Evolutionary conservation across 2,888 invertebrate species (phyloP), one percentile per base, ranked within the genome.

Genomic region (Hemithea aestivaria): DNA sequence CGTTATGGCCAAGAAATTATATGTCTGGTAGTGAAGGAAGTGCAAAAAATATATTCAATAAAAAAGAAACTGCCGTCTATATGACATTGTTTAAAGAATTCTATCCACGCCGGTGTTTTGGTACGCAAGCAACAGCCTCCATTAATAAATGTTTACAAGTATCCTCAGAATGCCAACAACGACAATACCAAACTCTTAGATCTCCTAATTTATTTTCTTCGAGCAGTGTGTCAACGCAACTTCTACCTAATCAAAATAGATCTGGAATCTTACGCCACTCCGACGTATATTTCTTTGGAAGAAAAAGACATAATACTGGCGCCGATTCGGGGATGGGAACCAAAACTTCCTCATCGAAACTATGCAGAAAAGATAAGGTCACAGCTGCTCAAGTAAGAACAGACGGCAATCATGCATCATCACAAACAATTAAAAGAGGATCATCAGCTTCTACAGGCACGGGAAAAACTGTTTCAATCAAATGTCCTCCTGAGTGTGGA

Each of bases 121-220:
- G 75, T 21, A 77, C 85, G 10, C 85, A 87, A 53, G 85, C 85
- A n/a, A 82, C 84, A 27, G 83, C 78, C 40, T 75, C 75, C 6
- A 59, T 87, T 20, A 85, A 87, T 53, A 87, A 87, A 64, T 82
- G 83, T 50, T 62, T 84, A 38, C 85, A 87, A 67, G 77, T 71
- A 22, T 40, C 50, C 23, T 40, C 35, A 28, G 44, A n/a, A 25
- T 28, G 7, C 25, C 33, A 31, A 16, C 23, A 40, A 16, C 26
- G 37, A 20, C 21, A 22, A 24, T 34, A 42, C 28, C 12, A 40
- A 12, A 43, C 45, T 22, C 46, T 38, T 25, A 35, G 11, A 20
- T 22, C 31, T 55, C 65, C 9, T 16, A 55, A 64, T 27, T 40
- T 45, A 10, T 52, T 48, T 44, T 71, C 69, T 9, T 40, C 60